Percentiles rank a stretch among this genome's conserved stretches.
phyloP scores from a whole-genome alignment of 1,140 invertebrate species.

The Euwallacea fornicatus region DNA sequence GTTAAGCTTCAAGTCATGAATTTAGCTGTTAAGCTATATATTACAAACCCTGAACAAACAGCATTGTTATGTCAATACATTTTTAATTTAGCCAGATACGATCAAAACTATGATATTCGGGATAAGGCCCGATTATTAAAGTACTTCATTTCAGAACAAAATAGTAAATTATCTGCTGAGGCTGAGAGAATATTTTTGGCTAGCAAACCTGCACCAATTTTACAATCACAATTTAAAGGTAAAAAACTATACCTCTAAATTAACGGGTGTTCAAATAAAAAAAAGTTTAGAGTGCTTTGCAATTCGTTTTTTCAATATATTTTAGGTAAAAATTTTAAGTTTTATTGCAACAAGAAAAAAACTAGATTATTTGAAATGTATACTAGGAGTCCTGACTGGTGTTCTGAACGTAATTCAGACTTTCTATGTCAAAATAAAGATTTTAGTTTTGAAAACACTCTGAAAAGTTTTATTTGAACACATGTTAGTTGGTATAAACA shows the following conservation, averaged over 20 bases:
- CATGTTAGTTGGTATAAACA: too few relatives aligned
- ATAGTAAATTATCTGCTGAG: conserved; percentile 64
- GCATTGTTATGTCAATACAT: conserved; percentile 90
- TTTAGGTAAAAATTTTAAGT: too few relatives aligned
- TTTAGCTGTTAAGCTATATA: conserved; percentile 89
- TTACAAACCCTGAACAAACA: conserved; percentile 88
- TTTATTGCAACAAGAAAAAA: too few relatives aligned
- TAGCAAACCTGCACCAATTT: conserved; percentile 85
- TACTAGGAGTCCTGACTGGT: too few relatives aligned
- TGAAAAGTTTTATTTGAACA: too few relatives aligned
- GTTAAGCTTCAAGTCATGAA: conserved; percentile 97
- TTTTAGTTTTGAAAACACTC: too few relatives aligned
- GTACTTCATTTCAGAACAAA: conserved; percentile 75
- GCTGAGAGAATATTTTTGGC: conserved; percentile 86
- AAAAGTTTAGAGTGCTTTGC: too few relatives aligned
- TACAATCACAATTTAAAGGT: conserved; percentile 69
- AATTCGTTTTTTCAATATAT: too few relatives aligned
- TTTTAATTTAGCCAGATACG: conserved; percentile 95
- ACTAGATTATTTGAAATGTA: too few relatives aligned
- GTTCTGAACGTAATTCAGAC: too few relatives aligned
- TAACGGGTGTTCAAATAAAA: too few relatives aligned
- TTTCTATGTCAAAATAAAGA: too few relatives aligned
- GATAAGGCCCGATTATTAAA: conserved; percentile 88
- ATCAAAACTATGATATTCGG: conserved; percentile 96
- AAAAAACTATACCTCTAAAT: not conserved